Base-by-base conservation (phyloP, 1,140 invertebrate genomes). In the Pachypsylla venusta region DNA sequence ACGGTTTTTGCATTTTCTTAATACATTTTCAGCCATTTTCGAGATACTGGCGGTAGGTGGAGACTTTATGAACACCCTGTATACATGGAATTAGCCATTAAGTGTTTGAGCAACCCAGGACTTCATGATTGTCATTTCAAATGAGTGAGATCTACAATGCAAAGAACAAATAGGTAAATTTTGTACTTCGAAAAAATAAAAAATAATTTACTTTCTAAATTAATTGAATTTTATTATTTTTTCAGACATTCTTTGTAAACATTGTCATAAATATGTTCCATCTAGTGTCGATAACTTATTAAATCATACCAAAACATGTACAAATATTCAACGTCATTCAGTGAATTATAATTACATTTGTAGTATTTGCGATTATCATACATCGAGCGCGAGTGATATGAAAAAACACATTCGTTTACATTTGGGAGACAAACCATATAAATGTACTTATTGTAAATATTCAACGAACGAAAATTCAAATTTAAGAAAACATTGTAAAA, bases 281-380 rank as follows among this genome's bases (percentile, higher is more conserved):
- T 10, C 7, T 5, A 10, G 16, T 19, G 22, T 22, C 16, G 16
- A 48, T 22, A 5, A 4, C 4, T 19, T 48, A 22, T 19, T 48
- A 10, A 22, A 48, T 48, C 42, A 48, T 22, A 48, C 42, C n/a
- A 48, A 48, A 48, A 3, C 42, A 48, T 48, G 42, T 48, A n/a
- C 4, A n/a, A 3, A n/a, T 48, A 48, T 48, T n/a, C 4, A 5
- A 48, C 16, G 42, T 7, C 7, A n/a, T 48, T 5, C 42, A 4
- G 16, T 5, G 5, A 22, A 5, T 48, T 48, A 5, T n/a, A 48
- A 22, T 7, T 48, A 48, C 42, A 19, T 48, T 3, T 48, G 42
- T 19, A 19, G 22, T n/a, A 3, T 3, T 19, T 48, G 42, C 42
- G 3, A 48, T 4, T 48, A 48, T 19, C 5, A 48, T n/a, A 48